Base-by-base conservation (phyloP, 2,113 vertebrate species). In the Lepisosteus oculatus region DNA sequence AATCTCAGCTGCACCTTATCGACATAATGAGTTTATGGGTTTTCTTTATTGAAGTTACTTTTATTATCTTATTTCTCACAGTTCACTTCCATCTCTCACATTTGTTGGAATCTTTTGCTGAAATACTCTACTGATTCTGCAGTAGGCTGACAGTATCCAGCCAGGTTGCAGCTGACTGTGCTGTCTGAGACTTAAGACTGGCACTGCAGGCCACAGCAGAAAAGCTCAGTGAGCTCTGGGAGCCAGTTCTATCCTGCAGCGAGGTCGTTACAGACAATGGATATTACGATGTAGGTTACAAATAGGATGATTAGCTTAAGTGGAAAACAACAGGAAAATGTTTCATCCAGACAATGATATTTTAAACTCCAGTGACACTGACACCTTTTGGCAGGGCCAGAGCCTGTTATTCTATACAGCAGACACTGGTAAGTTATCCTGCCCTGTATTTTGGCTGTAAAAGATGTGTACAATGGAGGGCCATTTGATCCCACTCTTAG, bases 381-480 rank as follows among this genome's bases (percentile, higher is more conserved):
- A 81, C 67, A 78, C 72, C 70, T 77, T 85, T 78, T 86, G 74
- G 71, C 81, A 81, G 43, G 55, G 71, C 69, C 68, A 75, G 66
- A 42, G 77, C 72, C 0, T 77, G 85, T 82, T 80, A 90, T 78
- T 77, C 81, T 85, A 85, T 73, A 84, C 81, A 76, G 44, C 45
- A 74, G 69, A 80, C 80, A 82, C 79, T 83, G 84, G 84, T 84
- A 90, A 86, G 77, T 51, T 9, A 51, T 5, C 9, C 79, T 81
- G 81, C 72, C 78, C 81, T 85, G 81, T 51, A 51, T 51, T 51
- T 51, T 82, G 77, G 75, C 81, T 82, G 78, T 75, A 83, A 85
- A 92, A 82, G 85, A 93, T 86, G 85, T 89, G 85, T 80, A 81
- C 83, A 80, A 68, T 77, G 77, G 75, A 74, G 70, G 78, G 89